Base-by-base conservation (phyloP, 2,888 invertebrate species). In the Nowickia ferox region DNA sequence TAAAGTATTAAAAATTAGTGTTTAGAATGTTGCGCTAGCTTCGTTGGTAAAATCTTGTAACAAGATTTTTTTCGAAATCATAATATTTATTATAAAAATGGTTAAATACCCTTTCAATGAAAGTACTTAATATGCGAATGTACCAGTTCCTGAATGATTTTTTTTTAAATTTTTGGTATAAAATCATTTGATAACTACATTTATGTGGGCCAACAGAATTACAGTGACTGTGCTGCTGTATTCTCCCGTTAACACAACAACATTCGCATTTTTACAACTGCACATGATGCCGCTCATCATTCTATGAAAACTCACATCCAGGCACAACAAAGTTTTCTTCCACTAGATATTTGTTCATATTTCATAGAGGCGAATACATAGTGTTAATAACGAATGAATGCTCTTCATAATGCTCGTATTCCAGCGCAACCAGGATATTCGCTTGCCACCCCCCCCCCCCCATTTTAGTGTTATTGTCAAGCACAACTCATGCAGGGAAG, bases 161-260 rank as follows among this genome's bases (percentile, higher is more conserved):
- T 30, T n/a, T 9, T 5, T 30, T 30, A 5, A 30, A 57, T 10
- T 59, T 77, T 68, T 65, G 40, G n/a, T 59, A 68, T 74, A 63
- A 55, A 81, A 59, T 68, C 61, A 84, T 84, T 84, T 81, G 66
- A 72, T 81, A 65, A 84, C 84, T 80, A 61, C 84, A 84, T 84
- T 84, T 80, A 80, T 76, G 72, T 66, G 66, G 72, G 53, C 53
- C 76, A 77, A 71, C 72, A 46, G 69, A 80, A 84, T 71, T 69
- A 75, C 69, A 55, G 44, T 74, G 77, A 72, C 66, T 77, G 51
- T 46, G 72, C 72, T 72, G 80, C 65, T 76, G 76, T 76, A 65
- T 84, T 80, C 72, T 76, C 65, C 48, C 61, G 66, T 71, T 80
- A 84, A 75, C 75, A 75, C 69, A 79, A 44, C 53, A 77, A 74